Evolutionary conservation across 2,888 invertebrate genomes (phyloP).

Genomic region (Drosophila borealis): DNA sequence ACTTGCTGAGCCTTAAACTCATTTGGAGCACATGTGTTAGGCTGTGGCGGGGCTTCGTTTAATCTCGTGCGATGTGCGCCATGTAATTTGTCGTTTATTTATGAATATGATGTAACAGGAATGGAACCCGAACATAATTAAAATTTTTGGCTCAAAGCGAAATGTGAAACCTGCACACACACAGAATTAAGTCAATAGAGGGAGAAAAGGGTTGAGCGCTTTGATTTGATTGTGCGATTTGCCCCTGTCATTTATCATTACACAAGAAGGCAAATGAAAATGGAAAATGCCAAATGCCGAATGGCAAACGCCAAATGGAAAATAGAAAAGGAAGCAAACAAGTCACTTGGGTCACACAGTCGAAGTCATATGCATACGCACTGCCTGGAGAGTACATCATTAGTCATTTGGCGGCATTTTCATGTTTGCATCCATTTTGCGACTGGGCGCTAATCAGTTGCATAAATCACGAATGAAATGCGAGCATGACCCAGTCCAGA

Average conservation of each 20-base stretch:
- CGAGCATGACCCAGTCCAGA: neutral
- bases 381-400: constrained; percentile 52
- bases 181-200: constrained; percentile 62
- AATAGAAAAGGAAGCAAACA: constrained; percentile 42
- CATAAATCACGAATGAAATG: constrained; percentile 72
- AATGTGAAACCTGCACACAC: constrained; percentile 2
- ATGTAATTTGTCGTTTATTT: constrained; percentile 74
- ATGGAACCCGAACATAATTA: constrained; percentile 63
- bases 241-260: constrained; percentile 70
- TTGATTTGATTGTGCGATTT: constrained; percentile 74
- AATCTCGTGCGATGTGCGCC: constrained; percentile 51
- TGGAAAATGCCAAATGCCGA: constrained; percentile 15
- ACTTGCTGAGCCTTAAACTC: constrained; percentile 43
- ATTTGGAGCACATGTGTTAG: constrained; percentile 36
- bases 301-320: constrained; percentile 12
- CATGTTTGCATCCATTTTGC: constrained; percentile 67
- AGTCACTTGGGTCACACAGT: constrained; percentile 47
- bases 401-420: constrained; percentile 73
- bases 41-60: constrained; percentile 23
- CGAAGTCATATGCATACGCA: constrained; percentile 47
- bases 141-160: constrained; percentile 47
- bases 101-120: constrained; percentile 67
- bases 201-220: constrained; percentile 62
- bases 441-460: constrained; percentile 73
- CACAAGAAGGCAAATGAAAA: constrained; percentile 28